Conservation (phyloP, 2,888 invertebrate genomes). For the Ecliptopera silaceata region DNA sequence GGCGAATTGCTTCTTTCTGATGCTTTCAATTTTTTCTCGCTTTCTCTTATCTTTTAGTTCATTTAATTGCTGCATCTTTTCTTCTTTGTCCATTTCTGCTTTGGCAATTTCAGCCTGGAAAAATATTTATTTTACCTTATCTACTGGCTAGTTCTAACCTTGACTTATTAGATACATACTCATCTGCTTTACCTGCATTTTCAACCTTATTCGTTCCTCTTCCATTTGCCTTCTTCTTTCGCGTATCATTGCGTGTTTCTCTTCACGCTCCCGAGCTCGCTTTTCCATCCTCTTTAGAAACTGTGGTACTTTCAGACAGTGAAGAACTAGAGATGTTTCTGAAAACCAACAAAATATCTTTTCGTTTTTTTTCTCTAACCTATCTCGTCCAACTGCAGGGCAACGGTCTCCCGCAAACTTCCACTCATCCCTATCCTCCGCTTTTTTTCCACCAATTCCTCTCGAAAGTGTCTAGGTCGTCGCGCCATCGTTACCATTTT, state of each 20-base stretch:
- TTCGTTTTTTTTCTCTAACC: too few relatives aligned
- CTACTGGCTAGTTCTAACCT: background rate
- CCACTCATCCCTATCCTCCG: too few relatives aligned
- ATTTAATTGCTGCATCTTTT: constrained; percentile 82
- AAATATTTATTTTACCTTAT: background rate
- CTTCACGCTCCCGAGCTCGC: constrained; percentile 86
- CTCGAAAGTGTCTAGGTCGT: too few relatives aligned
- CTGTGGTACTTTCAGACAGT: constrained; percentile 85
- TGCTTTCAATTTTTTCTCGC: constrained; percentile 84
- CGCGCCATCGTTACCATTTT: too few relatives aligned
- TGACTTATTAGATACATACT: background rate
- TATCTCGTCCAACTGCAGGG: too few relatives aligned
- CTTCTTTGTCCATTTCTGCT: constrained; percentile 84
- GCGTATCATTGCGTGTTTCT: constrained; percentile 75
- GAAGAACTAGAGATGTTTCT: constrained; percentile 70
- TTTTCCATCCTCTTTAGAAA: constrained; percentile 89
- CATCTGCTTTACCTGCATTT: constrained; percentile 66
- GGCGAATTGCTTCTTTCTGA: constrained; percentile 81
- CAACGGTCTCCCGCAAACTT: too few relatives aligned
- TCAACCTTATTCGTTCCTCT: constrained; percentile 70
- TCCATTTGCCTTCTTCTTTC: constrained; percentile 77
- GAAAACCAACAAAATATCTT: constrained; percentile 37
- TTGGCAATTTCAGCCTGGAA: constrained; percentile 73
- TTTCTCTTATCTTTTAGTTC: constrained; percentile 84
- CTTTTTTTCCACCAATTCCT: too few relatives aligned